Percentiles rank a stretch among this genome's conserved stretches.
Evolutionary conservation across 1,140 invertebrate species (phyloP).

Genomic region (Drosophila orosa): DNA sequence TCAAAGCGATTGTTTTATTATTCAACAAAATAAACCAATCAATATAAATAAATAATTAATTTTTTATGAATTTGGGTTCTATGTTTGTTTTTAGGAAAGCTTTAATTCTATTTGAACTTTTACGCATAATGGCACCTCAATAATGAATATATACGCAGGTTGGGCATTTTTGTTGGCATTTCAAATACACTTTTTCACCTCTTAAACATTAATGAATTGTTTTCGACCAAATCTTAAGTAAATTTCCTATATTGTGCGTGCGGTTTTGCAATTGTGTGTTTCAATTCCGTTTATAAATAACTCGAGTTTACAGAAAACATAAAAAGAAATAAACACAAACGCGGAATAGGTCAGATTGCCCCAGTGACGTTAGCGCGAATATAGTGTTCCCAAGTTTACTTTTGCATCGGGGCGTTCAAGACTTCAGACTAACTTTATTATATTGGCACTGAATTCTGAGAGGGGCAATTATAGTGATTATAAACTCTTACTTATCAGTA

Average conservation of each 20-base stretch:
- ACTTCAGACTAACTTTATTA: no score
- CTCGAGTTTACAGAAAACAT: constrained; percentile 16
- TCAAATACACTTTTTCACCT: not conserved
- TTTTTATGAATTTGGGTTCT: not conserved
- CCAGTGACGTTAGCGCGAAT: constrained; percentile 6
- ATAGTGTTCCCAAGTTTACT: not conserved
- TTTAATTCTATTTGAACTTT: not conserved
- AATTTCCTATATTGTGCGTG: not conserved
- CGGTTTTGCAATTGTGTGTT: constrained; percentile 3
- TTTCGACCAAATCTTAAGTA: not conserved
- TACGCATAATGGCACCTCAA: not conserved
- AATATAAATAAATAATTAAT: no score
- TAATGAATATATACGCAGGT: not conserved
- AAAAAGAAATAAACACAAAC: constrained; percentile 9
- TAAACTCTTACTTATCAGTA: not conserved
- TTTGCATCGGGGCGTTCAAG: not conserved
- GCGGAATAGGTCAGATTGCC: constrained; percentile 11
- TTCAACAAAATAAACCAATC: no score
- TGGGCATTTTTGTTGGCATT: not conserved
- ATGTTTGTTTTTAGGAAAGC: not conserved
- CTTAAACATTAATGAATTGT: not conserved
- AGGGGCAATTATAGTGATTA: not conserved
- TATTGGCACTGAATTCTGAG: not conserved
- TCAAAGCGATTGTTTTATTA: no score
- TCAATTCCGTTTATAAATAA: constrained; percentile 13